phyloP scores from a whole-genome alignment of 2,888 invertebrate species.

The Oegoconia quadripuncta region DNA sequence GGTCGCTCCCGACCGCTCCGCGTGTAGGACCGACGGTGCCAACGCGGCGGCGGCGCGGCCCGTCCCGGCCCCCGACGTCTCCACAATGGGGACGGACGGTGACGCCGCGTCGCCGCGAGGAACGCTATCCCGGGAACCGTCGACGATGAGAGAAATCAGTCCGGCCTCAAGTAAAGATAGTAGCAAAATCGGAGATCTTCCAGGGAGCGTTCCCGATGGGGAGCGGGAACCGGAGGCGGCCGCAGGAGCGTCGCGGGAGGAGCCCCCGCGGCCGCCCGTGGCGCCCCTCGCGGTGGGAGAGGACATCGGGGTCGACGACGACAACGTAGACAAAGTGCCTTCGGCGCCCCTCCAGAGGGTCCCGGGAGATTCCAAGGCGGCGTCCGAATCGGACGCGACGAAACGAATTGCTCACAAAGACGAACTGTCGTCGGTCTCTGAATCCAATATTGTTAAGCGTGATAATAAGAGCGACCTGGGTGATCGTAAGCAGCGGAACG shows the following conservation, averaged over 20 bases:
- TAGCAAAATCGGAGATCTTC: conserved; percentile 41
- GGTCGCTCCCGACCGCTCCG: conserved; percentile 27
- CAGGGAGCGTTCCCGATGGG: conserved; percentile 28
- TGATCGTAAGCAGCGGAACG: conserved; percentile 81
- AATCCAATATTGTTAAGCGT: conserved; percentile 68
- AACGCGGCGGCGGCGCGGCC: conserved; percentile 25
- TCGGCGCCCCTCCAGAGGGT: conserved; percentile 52
- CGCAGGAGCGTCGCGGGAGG: no score
- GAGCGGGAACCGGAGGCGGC: conserved; percentile 16
- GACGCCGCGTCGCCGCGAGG: conserved; percentile 33
- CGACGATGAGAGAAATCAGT: conserved; percentile 45
- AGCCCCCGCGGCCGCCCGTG: conserved; percentile 34
- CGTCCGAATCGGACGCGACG: conserved; percentile 54
- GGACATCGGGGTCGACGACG: conserved; percentile 84
- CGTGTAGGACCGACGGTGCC: conserved; percentile 30
- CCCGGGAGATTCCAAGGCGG: conserved; percentile 42
- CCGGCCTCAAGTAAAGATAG: conserved; percentile 44
- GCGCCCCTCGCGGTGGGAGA: conserved; percentile 85
- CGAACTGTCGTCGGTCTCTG: conserved; percentile 63
- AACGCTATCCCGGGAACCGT: conserved; percentile 42
- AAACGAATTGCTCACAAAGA: conserved; percentile 63
- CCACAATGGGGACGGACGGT: conserved; percentile 34
- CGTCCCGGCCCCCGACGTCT: conserved; percentile 32
- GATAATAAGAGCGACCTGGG: conserved; percentile 58
- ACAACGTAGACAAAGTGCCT: conserved; percentile 78